Conservation (phyloP, 2,113 vertebrate genomes). For the Anolis sagrei region DNA sequence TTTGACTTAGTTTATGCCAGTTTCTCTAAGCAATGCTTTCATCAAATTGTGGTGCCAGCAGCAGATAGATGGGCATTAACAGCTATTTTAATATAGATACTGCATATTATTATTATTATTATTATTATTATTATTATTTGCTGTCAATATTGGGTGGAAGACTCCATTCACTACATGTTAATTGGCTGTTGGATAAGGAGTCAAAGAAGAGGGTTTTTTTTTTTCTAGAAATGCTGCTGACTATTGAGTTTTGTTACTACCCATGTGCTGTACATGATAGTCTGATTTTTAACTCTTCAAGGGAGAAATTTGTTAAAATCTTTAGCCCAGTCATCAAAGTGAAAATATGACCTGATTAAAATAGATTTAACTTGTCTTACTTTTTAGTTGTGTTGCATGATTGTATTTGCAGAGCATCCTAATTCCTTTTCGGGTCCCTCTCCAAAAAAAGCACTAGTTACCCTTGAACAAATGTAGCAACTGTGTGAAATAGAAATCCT, state of each 20-base stretch:
- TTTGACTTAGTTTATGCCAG: too few species aligned
- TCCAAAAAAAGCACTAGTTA: background rate
- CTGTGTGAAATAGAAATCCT: background rate
- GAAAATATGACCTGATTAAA: background rate
- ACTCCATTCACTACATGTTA: too few species aligned
- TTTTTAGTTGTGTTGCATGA: background rate
- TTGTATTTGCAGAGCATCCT: background rate
- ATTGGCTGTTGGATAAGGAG: too few species aligned
- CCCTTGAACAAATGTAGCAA: background rate
- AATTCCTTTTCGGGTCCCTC: background rate
- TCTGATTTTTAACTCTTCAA: background rate
- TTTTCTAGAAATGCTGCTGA: background rate
- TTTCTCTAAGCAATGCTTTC: too few species aligned
- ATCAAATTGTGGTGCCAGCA: too few species aligned
- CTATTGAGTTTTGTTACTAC: background rate
- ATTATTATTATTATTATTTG: too few species aligned
- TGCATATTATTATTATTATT: too few species aligned
- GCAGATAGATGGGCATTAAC: too few species aligned
- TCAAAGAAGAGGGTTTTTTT: too few species aligned
- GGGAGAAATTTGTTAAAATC: background rate
- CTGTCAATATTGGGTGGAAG: too few species aligned
- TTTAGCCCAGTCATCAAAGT: background rate
- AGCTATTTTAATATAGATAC: too few species aligned
- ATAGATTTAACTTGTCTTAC: too few species aligned
- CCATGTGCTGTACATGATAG: background rate